A percentile compares a stretch with the other conserved stretches of the same genome.
Evolutionary conservation across 1,140 invertebrate species (phyloP).

Genomic region (Tetramorium simillimum): DNA sequence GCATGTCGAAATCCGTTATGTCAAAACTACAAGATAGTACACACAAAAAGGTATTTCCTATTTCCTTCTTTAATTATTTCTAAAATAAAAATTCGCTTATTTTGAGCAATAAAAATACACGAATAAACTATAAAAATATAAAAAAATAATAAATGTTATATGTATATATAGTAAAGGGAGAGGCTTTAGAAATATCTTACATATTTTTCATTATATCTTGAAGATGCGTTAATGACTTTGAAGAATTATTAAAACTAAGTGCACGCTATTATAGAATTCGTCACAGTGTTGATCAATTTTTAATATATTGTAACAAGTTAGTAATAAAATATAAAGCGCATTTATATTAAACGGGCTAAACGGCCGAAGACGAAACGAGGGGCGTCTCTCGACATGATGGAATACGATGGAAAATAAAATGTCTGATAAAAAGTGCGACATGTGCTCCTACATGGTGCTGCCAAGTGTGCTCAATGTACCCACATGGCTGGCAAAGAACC

Average conservation of each 20-base stretch:
- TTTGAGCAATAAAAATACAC: neutral
- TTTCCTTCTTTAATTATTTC: neutral
- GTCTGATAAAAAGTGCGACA: conserved; percentile 69
- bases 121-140: neutral
- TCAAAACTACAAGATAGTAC: neutral
- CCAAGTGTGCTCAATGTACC: conserved; percentile 69
- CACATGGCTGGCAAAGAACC: conserved; percentile 74
- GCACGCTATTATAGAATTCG: conserved; percentile 17
- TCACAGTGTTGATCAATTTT: conserved; percentile 32
- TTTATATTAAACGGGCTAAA: conserved; percentile 35
- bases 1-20: neutral
- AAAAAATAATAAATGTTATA: neutral
- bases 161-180: neutral
- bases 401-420: conserved; percentile 61
- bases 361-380: conserved; percentile 23
- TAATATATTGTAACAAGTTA: neutral
- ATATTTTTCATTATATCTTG: neutral
- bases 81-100: neutral
- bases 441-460: conserved; percentile 66
- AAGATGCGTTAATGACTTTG: neutral
- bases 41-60: neutral
- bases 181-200: neutral
- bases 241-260: neutral
- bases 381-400: conserved; percentile 48
- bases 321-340: conserved; percentile 48